Percentiles rank a stretch among this genome's conserved stretches.
Conservation (phyloP, 1,140 invertebrate species). For the Pseudachorutes palmiensis region DNA sequence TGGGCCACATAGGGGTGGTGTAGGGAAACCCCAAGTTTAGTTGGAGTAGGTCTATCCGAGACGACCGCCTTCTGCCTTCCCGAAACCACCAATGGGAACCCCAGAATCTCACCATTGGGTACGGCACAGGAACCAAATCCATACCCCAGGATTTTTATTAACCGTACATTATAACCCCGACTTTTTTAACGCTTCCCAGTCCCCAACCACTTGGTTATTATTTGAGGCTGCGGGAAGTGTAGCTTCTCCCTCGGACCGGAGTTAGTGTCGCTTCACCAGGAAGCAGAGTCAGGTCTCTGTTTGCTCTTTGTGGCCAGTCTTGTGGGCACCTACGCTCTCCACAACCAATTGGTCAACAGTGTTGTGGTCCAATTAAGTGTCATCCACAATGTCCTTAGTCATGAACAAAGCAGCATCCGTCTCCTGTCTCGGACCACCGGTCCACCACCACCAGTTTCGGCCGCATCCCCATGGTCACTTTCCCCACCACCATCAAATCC, state of each 20-base stretch:
- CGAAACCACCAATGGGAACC: constrained; percentile 1
- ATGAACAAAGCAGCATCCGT: constrained; percentile 36
- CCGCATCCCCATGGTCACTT: constrained; percentile 22
- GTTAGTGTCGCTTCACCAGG: background rate
- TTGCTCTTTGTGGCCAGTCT: background rate
- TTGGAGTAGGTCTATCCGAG: background rate
- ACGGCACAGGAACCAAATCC: background rate
- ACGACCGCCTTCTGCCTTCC: constrained; percentile 1
- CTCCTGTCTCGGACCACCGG: constrained; percentile 32
- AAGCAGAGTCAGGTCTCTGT: background rate
- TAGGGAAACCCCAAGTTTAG: background rate
- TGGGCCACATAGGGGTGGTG: background rate
- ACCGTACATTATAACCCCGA: background rate
- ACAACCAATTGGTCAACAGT: background rate
- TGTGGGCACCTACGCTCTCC: background rate
- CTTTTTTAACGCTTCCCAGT: background rate
- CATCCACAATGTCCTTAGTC: constrained; percentile 28
- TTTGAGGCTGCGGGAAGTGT: background rate
- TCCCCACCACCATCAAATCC: constrained; percentile 27
- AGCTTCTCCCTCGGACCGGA: background rate
- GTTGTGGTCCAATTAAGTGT: background rate
- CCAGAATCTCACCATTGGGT: background rate
- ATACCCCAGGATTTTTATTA: constrained; percentile 3
- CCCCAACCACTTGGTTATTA: constrained; percentile 8
- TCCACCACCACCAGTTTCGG: constrained; percentile 28